Percentiles rank a stretch among this genome's conserved stretches.
These are phyloP conservation scores for Gopherus evgoodei DNA, from an alignment of 2,113 vertebrate genomes.

Conservation along the genomic window DNA sequence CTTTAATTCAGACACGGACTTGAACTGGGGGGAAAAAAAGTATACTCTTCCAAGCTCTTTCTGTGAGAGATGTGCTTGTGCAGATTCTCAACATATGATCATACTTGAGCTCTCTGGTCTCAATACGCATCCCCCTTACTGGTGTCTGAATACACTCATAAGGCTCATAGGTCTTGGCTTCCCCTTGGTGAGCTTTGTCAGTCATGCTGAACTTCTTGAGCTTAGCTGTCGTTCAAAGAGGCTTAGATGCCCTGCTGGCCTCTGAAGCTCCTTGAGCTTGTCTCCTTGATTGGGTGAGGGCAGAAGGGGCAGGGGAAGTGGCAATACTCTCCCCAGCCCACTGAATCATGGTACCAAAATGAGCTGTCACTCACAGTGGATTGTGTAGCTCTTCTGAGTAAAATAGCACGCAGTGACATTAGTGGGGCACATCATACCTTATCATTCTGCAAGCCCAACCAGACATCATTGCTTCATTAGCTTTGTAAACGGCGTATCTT, in stretches of 20 bases:
- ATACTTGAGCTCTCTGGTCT: fast-evolving
- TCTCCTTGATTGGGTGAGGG: fast-evolving
- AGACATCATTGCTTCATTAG: background rate
- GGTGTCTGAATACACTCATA: fast-evolving
- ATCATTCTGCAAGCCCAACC: background rate
- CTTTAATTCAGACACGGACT: background rate
- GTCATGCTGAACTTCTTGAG: background rate
- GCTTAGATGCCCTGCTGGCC: fast-evolving
- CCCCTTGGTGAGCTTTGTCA: background rate
- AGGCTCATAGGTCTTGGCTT: background rate
- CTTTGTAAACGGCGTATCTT: background rate
- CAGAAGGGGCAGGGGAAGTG: background rate
- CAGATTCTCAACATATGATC: fast-evolving
- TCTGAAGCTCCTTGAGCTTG: fast-evolving
- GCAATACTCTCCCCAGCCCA: background rate
- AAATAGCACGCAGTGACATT: background rate
- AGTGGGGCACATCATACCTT: too few relatives aligned
- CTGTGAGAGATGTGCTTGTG: background rate
- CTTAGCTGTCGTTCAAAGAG: background rate
- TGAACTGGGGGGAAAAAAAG: background rate
- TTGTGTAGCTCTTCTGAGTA: background rate
- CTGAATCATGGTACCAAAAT: background rate
- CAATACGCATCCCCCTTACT: background rate
- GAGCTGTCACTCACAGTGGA: background rate
- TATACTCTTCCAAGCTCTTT: background rate